phyloP scores from a whole-genome alignment of 2,797 vertebrate genomes.

The Momotus momota region DNA sequence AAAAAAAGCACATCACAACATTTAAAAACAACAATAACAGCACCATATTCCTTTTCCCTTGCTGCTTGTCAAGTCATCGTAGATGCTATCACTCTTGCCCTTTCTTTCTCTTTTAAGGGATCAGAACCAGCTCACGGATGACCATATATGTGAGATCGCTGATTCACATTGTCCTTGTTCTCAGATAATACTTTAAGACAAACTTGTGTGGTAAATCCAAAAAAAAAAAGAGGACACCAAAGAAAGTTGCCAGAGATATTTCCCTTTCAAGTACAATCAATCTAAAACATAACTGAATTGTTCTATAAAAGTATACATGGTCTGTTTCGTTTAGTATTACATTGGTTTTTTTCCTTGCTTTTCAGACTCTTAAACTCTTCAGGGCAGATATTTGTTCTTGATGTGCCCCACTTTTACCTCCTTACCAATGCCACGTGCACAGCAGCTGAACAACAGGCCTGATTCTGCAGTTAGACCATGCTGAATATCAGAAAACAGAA shows the following conservation, averaged over 20 bases:
- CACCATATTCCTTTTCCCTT: neutral
- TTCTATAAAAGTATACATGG: neutral
- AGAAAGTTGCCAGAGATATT: neutral
- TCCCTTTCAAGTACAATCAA: neutral
- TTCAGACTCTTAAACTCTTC: neutral
- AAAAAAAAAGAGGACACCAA: neutral
- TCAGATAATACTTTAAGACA: neutral
- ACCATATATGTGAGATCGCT: accelerated
- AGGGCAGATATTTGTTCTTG: neutral
- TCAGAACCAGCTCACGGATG: neutral
- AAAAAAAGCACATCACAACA: neutral
- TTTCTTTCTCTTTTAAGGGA: neutral
- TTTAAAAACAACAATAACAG: neutral
- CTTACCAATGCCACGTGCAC: neutral
- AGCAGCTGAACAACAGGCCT: neutral
- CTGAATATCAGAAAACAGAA: neutral
- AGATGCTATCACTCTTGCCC: neutral
- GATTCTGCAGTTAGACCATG: neutral
- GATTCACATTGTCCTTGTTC: neutral
- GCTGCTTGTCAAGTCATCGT: neutral
- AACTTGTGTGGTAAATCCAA: neutral
- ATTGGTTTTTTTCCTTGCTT: neutral
- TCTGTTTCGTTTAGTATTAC: neutral
- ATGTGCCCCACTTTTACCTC: neutral
- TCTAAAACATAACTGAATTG: neutral